Percentiles rank a stretch among this genome's conserved stretches.
Conservation (phyloP, 2,797 vertebrate genomes). For the Labeo calbasu region DNA sequence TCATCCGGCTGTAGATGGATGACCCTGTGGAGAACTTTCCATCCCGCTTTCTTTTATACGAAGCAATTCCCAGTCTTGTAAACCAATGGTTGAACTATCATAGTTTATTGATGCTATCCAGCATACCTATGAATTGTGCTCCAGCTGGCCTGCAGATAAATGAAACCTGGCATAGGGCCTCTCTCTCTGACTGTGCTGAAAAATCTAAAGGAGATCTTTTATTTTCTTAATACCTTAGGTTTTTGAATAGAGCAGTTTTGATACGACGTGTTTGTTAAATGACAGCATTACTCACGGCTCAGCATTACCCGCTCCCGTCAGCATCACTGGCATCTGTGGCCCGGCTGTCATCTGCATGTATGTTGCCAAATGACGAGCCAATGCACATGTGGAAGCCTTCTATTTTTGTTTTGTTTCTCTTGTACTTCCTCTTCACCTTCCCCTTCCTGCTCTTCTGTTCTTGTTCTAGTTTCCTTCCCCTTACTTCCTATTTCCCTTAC, state of each 20-base stretch:
- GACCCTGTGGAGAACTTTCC: slow-evolving; percentile 24
- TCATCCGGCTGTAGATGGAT: slow-evolving; percentile 42
- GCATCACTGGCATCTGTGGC: slow-evolving; percentile 49
- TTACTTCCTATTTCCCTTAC: not conserved
- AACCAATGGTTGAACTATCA: slow-evolving; percentile 45
- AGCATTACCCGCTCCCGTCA: slow-evolving; percentile 37
- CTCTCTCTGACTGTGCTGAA: not conserved
- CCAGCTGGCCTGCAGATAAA: slow-evolving; percentile 27
- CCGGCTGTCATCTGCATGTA: slow-evolving; percentile 41
- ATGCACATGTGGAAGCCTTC: slow-evolving; percentile 6
- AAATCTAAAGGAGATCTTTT: slow-evolving; percentile 13
- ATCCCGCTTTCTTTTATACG: slow-evolving; percentile 30
- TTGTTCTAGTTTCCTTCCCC: not conserved
- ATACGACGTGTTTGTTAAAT: slow-evolving; percentile 1
- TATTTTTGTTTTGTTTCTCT: not conserved
- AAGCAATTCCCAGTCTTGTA: slow-evolving; percentile 49
- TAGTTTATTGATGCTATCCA: slow-evolving; percentile 58
- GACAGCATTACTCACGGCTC: slow-evolving; percentile 30
- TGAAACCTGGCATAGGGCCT: slow-evolving; percentile 25
- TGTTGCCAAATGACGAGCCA: slow-evolving; percentile 37
- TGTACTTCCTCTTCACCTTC: not conserved
- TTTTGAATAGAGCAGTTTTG: slow-evolving; percentile 17
- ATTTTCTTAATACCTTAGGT: not conserved
- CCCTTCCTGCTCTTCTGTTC: not conserved
- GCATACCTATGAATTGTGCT: slow-evolving; percentile 54